Percentiles rank a stretch among this genome's conserved stretches.
Evolutionary conservation across 1,140 invertebrate genomes (phyloP).

Genomic region (Grapholita molesta): DNA sequence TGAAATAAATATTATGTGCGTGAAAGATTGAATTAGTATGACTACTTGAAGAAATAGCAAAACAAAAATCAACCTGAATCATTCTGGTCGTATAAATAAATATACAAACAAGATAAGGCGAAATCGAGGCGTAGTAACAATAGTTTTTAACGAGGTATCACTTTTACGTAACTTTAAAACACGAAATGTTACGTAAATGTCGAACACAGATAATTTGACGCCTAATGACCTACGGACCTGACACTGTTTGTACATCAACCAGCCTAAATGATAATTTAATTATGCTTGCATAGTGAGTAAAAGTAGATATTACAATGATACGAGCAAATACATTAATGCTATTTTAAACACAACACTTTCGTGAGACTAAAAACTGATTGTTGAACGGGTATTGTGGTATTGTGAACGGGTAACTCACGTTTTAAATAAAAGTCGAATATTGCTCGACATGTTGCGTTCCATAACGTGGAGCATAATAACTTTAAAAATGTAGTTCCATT

Average conservation of each 20-base stretch:
- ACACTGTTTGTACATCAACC: neutral
- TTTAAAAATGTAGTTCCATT: too few relatives aligned
- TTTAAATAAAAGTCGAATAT: too few relatives aligned
- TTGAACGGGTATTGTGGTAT: too few relatives aligned
- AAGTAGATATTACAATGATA: neutral
- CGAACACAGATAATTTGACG: neutral
- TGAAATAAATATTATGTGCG: too few relatives aligned
- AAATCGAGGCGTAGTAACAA: neutral
- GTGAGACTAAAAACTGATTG: too few relatives aligned
- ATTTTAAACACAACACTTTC: too few relatives aligned
- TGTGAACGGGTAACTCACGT: too few relatives aligned
- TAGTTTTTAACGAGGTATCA: neutral
- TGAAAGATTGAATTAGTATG: too few relatives aligned
- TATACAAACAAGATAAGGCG: neutral
- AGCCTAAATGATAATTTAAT: neutral
- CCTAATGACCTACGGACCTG: neutral
- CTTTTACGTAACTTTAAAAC: neutral
- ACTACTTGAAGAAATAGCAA: too few relatives aligned
- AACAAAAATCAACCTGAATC: neutral
- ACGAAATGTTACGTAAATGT: neutral
- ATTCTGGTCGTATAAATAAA: neutral
- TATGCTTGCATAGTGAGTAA: neutral
- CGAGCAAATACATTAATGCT: too few relatives aligned
- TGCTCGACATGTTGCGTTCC: too few relatives aligned
- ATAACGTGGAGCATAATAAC: too few relatives aligned